Evolutionary conservation across 2,113 vertebrate species (phyloP).

Genomic region (Heteronetta atricapilla): DNA sequence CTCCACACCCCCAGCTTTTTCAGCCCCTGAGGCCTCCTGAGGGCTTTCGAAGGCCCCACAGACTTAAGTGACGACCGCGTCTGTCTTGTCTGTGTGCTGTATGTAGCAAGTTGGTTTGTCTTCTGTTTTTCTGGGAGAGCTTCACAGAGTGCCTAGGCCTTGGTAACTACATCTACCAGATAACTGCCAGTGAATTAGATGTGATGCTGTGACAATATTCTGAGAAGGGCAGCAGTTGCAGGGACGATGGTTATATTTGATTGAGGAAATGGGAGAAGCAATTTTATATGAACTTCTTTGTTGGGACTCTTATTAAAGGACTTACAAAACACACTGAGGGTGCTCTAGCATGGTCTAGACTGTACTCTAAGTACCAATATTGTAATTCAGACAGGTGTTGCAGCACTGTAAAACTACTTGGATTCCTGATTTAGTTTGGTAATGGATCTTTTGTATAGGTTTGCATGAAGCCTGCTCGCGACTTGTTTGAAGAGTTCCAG

Average conservation of each 20-base stretch:
- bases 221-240: background rate
- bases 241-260: background rate
- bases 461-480: background rate
- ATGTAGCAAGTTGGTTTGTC: background rate
- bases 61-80: background rate
- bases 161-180: background rate
- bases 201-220: background rate
- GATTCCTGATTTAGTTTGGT: background rate
- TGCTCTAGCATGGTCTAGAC: fast-evolving
- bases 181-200: background rate
- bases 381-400: background rate
- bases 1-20: too few species aligned
- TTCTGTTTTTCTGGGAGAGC: background rate
- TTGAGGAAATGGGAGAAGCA: background rate
- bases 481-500: background rate
- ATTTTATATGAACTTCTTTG: background rate
- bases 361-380: background rate
- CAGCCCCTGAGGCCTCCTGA: background rate
- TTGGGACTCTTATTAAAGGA: background rate
- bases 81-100: fast-evolving
- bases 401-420: background rate
- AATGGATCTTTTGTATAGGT: background rate
- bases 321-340: background rate
- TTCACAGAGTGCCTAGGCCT: background rate
- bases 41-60: background rate